Evolutionary conservation across 2,888 invertebrate species (phyloP), one percentile per base, ranked within the genome.

Genomic region (Ornithoptera priamus): DNA sequence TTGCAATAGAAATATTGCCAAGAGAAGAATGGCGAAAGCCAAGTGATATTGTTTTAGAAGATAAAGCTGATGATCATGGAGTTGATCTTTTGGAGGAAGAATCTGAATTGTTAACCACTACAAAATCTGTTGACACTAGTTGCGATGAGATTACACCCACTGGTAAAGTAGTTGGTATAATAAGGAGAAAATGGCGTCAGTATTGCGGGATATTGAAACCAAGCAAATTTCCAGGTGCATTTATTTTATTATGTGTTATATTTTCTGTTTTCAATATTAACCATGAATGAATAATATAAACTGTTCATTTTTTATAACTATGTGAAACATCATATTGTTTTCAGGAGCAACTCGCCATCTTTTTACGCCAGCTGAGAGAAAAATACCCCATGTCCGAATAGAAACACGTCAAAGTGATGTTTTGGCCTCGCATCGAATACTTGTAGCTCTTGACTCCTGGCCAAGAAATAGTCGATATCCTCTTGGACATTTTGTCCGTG

Each of bases 381-480:
- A 97, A 75, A 97, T 99, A 71, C 99, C 99, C 0, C 97, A 98
- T 85, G 97, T 99, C 60, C 94, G 99, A 46, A 98, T 99, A 67
- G 99, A 99, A 87, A 99, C 99, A 0, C 94, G 99, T 1, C 99
- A 99, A 87, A 95, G 97, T 0, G 96, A 96, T 68, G 91, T 94
- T 71, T 90, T 99, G 68, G 94, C 94, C 22, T 95, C 95, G 53
- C 97, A 99, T 82, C 95, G 99, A 71, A 97, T 99, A 62, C 96
- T 99, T 18, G 99, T 99, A 0, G 97, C 98, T 0, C 97, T 99
- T 58, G 99, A 99, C 91, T 96, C 96, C 4, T 99, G 99, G 99
- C 99, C 99, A 0, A 93, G 97, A 66, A 95, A 96, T 84, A 98
- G 98, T 2, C 94, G 98, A 67, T 98, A 98, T 88, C 99, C 99